Percentiles rank a stretch among this genome's conserved stretches.
Conservation (phyloP, 2,113 vertebrate species). For the Perca schrenkii region DNA sequence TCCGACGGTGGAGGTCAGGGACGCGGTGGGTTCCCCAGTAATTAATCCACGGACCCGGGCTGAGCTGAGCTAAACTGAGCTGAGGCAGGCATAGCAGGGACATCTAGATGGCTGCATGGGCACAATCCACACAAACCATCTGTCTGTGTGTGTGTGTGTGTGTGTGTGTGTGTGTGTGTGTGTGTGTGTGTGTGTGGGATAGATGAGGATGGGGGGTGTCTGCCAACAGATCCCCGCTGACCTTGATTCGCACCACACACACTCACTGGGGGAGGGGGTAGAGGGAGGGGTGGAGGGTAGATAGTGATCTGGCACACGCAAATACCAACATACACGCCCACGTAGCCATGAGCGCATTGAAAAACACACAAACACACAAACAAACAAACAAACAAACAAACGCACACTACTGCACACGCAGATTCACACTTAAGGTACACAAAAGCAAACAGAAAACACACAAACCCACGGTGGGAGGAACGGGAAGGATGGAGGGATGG, state of each 20-base stretch:
- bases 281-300: neutral
- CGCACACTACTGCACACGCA: neutral
- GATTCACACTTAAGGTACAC: slow-evolving; percentile 22
- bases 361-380: slow-evolving; percentile 50
- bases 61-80: slow-evolving; percentile 76
- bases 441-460: slow-evolving; percentile 1
- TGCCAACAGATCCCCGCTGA: slow-evolving; percentile 81
- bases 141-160: neutral
- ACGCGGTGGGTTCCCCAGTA: slow-evolving; percentile 80
- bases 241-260: slow-evolving; percentile 78
- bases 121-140: slow-evolving; percentile 45
- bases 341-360: slow-evolving; percentile 18
- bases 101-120: slow-evolving; percentile 69
- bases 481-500: slow-evolving; percentile 23
- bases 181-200: slow-evolving; percentile 12
- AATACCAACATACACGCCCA: slow-evolving; percentile 29
- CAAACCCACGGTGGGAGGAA: slow-evolving; percentile 19
- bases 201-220: slow-evolving; percentile 28
- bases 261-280: slow-evolving; percentile 21
- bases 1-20: slow-evolving; percentile 83
- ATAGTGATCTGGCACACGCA: slow-evolving; percentile 61
- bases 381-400: neutral
- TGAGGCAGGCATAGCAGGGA: slow-evolving; percentile 49
- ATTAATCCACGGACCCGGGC: slow-evolving; percentile 81
- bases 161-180: neutral